phyloP scores from a whole-genome alignment of 2,888 invertebrate species.

The Alloplasta piceator region DNA sequence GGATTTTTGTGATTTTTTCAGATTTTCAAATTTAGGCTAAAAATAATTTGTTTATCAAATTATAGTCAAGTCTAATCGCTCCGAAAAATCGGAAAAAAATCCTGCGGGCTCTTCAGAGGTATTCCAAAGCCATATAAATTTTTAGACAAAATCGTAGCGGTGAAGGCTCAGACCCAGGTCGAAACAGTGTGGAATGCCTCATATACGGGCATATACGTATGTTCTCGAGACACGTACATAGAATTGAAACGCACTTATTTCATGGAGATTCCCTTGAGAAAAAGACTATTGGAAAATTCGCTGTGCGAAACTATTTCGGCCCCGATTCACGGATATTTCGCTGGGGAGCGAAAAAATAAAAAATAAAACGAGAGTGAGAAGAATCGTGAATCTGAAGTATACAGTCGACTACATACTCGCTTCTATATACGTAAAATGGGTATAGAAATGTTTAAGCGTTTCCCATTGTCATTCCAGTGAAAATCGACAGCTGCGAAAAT shows the following conservation, averaged over 20 bases:
- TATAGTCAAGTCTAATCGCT: too few species aligned
- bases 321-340: constrained; percentile 39
- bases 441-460: constrained; percentile 59
- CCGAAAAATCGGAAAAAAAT: too few species aligned
- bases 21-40: too few species aligned
- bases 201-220: too few species aligned
- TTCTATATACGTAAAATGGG: background rate
- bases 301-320: constrained; percentile 29
- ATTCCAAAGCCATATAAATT: too few species aligned
- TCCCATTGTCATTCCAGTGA: constrained; percentile 48
- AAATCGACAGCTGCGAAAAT: constrained; percentile 69
- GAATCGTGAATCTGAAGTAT: constrained; percentile 31
- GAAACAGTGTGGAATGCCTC: too few species aligned
- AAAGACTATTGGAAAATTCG: constrained; percentile 30
- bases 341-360: constrained; percentile 9
- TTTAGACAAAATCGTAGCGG: too few species aligned
- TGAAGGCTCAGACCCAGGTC: too few species aligned
- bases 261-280: constrained; percentile 32
- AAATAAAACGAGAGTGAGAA: constrained; percentile 32
- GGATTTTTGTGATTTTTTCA: too few species aligned
- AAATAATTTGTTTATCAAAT: too few species aligned
- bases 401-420: constrained; percentile 9
- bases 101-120: too few species aligned
- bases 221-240: too few species aligned
- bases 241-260: constrained; percentile 36